Conservation (phyloP, 2,113 vertebrate genomes). For the Pollachius pollachius region DNA sequence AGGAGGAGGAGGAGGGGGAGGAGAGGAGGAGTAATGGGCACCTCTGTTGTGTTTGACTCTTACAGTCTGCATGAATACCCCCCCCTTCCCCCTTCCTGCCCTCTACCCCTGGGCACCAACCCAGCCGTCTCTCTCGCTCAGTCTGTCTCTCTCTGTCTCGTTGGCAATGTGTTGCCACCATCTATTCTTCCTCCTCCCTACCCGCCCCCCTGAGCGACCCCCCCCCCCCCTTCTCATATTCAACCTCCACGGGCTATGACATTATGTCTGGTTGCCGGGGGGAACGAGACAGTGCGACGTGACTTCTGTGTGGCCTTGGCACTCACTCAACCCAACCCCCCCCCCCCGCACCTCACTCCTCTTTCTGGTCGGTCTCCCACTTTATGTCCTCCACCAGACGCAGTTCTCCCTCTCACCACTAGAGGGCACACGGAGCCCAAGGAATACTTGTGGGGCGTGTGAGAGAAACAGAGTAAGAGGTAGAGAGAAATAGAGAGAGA, state of each 20-base stretch:
- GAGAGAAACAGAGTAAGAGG: background rate
- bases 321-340: conserved; percentile 1
- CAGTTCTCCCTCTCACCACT: conserved; percentile 39
- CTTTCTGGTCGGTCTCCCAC: conserved; percentile 9
- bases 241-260: conserved; percentile 89
- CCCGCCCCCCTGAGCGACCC: conserved; percentile 59
- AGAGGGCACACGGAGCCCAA: conserved; percentile 64
- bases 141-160: conserved; percentile 52
- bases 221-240: conserved; percentile 80
- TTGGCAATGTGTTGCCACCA: conserved; percentile 81
- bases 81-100: conserved; percentile 45
- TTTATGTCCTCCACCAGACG: background rate
- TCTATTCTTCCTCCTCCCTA: conserved; percentile 65
- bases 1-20: no score
- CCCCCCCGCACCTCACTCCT: conserved; percentile 20
- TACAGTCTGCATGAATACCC: conserved; percentile 68
- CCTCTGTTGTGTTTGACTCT: conserved; percentile 75
- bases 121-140: conserved; percentile 42
- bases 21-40: no score
- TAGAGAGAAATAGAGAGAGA: conserved; percentile 18
- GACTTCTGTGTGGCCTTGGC: conserved; percentile 75
- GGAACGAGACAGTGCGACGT: conserved; percentile 88
- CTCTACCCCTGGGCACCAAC: conserved; percentile 40
- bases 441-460: no score
- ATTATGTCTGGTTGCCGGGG: conserved; percentile 90